Conservation (phyloP, 2,888 invertebrate genomes). For the Seira musarum region DNA sequence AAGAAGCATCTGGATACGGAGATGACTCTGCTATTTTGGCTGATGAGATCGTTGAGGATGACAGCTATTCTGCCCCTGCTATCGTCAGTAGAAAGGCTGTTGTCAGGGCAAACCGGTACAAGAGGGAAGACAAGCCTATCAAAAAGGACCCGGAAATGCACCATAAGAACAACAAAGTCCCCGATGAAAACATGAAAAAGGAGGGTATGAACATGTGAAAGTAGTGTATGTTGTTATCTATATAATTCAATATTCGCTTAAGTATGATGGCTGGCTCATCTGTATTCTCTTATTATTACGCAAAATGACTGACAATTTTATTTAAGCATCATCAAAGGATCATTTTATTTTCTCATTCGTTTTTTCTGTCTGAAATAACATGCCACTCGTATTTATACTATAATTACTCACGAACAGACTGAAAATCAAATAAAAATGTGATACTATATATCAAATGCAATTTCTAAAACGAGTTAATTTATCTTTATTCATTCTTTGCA, state of each 20-base stretch:
- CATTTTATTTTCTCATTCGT: not conserved
- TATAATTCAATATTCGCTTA: not conserved
- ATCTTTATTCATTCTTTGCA: too few relatives aligned
- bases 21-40: not conserved
- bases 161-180: not conserved
- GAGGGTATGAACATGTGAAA: not conserved
- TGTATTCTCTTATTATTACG: not conserved
- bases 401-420: not conserved
- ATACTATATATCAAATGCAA: too few relatives aligned
- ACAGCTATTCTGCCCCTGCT: not conserved
- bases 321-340: not conserved
- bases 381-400: not conserved
- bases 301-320: not conserved
- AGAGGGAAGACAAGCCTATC: not conserved
- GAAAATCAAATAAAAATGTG: constrained; percentile 19
- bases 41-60: not conserved
- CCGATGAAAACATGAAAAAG: not conserved
- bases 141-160: not conserved
- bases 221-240: not conserved
- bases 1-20: not conserved
- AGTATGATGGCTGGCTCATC: constrained; percentile 16
- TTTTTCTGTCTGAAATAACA: not conserved
- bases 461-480: too few relatives aligned
- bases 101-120: not conserved
- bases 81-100: not conserved